These are phyloP conservation scores for Sphecodes monilicornis DNA, from an alignment of 2,888 invertebrate genomes.

Conservation along the genomic window DNA sequence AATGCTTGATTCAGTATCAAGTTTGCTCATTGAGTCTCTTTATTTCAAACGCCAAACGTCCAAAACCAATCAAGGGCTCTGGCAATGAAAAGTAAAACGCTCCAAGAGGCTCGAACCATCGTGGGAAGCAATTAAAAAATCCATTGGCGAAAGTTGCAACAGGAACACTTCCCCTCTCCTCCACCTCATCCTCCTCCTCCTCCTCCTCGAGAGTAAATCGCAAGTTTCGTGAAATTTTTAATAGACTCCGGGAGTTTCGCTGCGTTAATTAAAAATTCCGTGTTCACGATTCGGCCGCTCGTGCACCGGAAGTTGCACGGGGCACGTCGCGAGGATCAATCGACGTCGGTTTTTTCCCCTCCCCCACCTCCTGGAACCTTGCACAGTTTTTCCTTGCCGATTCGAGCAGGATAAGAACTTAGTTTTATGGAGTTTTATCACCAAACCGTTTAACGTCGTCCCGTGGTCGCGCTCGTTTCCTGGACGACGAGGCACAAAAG, in stretches of 20 bases:
- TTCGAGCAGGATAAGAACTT: constrained; percentile 6
- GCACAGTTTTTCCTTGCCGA: neutral
- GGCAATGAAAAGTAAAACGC: neutral
- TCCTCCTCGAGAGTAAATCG: neutral
- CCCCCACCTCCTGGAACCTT: neutral
- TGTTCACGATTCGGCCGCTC: neutral
- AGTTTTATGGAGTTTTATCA: constrained; percentile 47
- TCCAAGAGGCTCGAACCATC: constrained; percentile 24
- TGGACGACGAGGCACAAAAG: constrained; percentile 21
- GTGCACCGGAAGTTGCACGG: constrained; percentile 11
- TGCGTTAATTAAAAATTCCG: constrained; percentile 52
- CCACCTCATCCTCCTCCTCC: neutral
- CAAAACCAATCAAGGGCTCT: neutral
- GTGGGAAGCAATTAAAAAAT: constrained; percentile 33
- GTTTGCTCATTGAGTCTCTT: neutral
- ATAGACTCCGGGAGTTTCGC: constrained; percentile 32
- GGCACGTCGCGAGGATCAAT: constrained; percentile 16
- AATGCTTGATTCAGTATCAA: no score
- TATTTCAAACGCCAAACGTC: neutral
- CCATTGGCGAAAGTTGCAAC: constrained; percentile 45
- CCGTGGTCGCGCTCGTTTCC: constrained; percentile 6
- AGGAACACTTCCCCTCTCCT: neutral
- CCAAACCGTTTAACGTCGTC: constrained; percentile 43
- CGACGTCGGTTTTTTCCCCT: neutral
- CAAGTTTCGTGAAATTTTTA: constrained; percentile 49